These are phyloP conservation scores for Plectrocnemia conspersa DNA, from an alignment of 1,140 invertebrate genomes.

Conservation along the genomic window DNA sequence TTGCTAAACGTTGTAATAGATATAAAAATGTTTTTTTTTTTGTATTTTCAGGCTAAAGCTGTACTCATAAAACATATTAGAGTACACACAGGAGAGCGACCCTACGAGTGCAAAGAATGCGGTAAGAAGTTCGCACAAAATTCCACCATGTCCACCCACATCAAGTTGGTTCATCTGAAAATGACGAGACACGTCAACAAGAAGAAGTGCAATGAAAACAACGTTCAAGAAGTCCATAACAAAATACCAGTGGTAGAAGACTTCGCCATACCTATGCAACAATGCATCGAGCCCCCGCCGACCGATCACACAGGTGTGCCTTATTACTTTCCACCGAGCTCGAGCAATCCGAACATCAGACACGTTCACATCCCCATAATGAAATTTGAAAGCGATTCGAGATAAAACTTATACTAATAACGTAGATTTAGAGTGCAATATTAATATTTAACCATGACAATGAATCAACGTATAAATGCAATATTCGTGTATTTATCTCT, in stretches of 20 bases:
- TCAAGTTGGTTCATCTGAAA: conserved; percentile 31
- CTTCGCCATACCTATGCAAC: neutral
- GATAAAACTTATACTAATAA: no score
- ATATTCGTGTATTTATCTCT: no score
- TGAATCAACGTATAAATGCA: no score
- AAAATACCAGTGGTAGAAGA: neutral
- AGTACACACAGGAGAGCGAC: conserved; percentile 50
- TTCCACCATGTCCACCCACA: conserved; percentile 52
- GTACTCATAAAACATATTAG: conserved; percentile 32
- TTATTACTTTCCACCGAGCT: conserved; percentile 5
- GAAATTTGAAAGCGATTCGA: neutral
- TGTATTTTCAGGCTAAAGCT: conserved; percentile 28
- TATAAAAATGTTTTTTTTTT: no score
- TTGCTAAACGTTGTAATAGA: no score
- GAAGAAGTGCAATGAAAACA: neutral
- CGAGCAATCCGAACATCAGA: neutral
- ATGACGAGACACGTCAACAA: conserved; percentile 16
- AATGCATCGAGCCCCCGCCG: neutral
- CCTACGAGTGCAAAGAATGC: conserved; percentile 51
- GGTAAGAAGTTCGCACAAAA: conserved; percentile 54
- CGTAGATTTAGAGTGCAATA: no score
- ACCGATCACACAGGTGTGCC: neutral
- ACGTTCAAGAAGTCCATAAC: neutral
- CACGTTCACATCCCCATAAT: neutral
- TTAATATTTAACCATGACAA: no score